Evolutionary conservation across 2,888 invertebrate genomes (phyloP), one percentile per base, ranked within the genome.

Genomic region (Drosophila paracracens): DNA sequence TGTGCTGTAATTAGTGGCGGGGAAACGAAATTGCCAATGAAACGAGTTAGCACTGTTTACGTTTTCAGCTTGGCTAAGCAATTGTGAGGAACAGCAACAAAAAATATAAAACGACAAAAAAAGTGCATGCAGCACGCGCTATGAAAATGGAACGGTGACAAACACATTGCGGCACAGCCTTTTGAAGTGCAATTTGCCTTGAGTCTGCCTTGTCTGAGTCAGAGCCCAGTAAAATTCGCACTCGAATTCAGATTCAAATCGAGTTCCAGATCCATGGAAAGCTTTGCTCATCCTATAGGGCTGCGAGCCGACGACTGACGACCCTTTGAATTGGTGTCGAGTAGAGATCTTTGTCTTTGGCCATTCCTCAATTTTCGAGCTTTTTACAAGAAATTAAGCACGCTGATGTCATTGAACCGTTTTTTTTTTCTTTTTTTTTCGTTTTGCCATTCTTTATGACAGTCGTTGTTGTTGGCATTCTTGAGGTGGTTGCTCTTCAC

Each of bases 351-450:
- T 76, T 80, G 76, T 72, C 65, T 72, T 72, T 80, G 29, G 54
- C 38, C 52, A 60, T 78, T 76, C 71, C 64, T 65, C 51, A 71
- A 76, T 53, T 80, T 66, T 62, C 1, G 36, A 80, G 56, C 35
- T 29, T 54, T 64, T 54, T 60, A 63, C 56, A 57, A 64, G 70
- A 69, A 68, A 66, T 71, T 38, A 51, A 77, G 64, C 67, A 27
- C 29, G 48, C 61, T 56, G 54, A 71, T 71, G 81, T 78, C 82
- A 80, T 84, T 85, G 89, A 85, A 89, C 85, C 62, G 57, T 60
- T 72, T 70, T 65, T 51, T 62, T 53, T 51, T 72, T 70, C 53
- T 51, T 69, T 50, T 33, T 57, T 57, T 53, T 66, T 60, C 60
- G 52, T 66, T 67, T 65, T 60, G 68, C 59, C 70, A 70, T 67